Conservation (phyloP, 2,113 vertebrate species). For the Marcusenius ussheri region DNA sequence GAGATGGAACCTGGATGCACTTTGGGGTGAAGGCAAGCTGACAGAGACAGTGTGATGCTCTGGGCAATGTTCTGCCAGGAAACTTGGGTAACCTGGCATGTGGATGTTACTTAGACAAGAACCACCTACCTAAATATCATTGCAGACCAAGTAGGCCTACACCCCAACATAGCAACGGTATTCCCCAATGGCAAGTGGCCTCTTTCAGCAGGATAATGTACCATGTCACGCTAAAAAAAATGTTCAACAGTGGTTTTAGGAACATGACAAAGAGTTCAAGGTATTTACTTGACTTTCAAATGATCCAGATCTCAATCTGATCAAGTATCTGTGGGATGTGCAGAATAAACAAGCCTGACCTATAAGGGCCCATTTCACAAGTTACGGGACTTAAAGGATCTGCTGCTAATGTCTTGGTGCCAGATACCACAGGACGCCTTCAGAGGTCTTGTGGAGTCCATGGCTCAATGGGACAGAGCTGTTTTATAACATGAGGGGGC, state of each 20-base stretch:
- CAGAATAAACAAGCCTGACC: neutral
- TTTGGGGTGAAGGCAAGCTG: no score
- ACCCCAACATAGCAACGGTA: neutral
- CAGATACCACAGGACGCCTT: neutral
- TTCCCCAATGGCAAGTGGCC: no score
- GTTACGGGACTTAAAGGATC: neutral
- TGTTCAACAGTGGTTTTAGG: no score
- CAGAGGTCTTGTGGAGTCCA: neutral
- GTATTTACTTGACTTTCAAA: no score
- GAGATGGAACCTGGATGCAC: neutral
- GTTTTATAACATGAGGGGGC: neutral
- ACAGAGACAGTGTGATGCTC: no score
- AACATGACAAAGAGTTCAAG: no score
- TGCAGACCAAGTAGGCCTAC: neutral
- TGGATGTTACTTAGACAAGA: neutral
- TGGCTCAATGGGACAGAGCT: neutral
- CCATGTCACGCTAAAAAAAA: no score
- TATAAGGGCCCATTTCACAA: neutral
- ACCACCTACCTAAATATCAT: neutral
- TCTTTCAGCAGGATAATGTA: no score
- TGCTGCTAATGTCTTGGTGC: neutral
- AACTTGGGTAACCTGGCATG: neutral
- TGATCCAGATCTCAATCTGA: no score
- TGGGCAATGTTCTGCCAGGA: no score
- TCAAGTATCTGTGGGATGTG: no score